Evolutionary conservation across 30 jellyfish, hydroid and myxozoan genomes (phyloP), one percentile per base, ranked within the genome.

Genomic region (Hydra vulgaris): DNA sequence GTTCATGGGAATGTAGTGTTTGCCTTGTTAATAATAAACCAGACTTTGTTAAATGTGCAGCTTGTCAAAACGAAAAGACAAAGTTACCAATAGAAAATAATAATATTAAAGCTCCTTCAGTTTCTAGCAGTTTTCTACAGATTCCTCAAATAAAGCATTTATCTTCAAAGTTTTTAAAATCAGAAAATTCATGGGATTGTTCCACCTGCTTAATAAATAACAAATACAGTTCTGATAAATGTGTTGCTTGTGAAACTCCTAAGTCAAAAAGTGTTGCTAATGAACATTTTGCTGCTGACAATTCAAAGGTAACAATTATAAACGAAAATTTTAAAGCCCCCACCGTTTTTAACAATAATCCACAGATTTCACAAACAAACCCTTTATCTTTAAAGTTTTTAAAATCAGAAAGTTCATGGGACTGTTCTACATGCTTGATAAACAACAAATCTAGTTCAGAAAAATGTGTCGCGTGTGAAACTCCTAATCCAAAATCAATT

Each of bases 151-250:
- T 73, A 73, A 73, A 73, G 20, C 54, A 4, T 5, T 27, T 73
- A 21, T 73, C 81, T 8, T 25, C 17, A 15, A 79, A 71, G 19
- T 85, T 85, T 79, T 79, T 78, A n/a, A 78, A 77, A 53, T 21
- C 69, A 15, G 79, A 81, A 74, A 81, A 79, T 12, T 80, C 91
- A 0, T 90, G 97, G 97, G 95, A 90, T 17, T 90, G 97, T 70
- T 82, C 70, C 0, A 53, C 79, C 18, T 90, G 97, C 70, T 66
- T 90, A 89, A 53, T 90, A 22, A 54, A 54, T 7, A 90, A 90
- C 72, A 72, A 74, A 15, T 66, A 71, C 1, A 85, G 68, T 55
- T 81, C 53, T 22, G 73, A 56, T 4, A 86, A 66, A 52, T 90
- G 97, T 70, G 83, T 80, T 0, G 81, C 96, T 7, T 90, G 97